Base-by-base conservation (phyloP, 2,888 invertebrate genomes). In the Trichacis sp. region DNA sequence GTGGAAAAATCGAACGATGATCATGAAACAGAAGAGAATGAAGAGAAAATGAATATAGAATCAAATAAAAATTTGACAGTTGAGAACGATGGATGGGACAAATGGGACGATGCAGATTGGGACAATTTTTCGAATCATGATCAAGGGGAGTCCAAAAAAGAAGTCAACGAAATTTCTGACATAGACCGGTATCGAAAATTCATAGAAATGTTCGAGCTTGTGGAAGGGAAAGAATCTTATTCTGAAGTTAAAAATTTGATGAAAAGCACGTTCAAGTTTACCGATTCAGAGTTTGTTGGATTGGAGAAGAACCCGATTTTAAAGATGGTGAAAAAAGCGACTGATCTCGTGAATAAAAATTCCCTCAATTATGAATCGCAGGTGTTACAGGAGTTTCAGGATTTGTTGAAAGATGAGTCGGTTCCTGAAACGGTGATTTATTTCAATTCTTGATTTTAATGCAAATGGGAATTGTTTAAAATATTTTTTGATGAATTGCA, bases 21-120 rank as follows among this genome's bases (percentile, higher is more conserved):
- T 36, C 15, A 36, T 49, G 29, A 40, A 40, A 40, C 30, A 19
- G 8, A 45, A 45, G 20, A 45, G 3, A 5, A n/a, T 18, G n/a
- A 45, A 45, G 45, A 52, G 17, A 6, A 12, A 48, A 55, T 18
- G n/a, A n/a, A n/a, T n/a, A n/a, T n/a, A n/a, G n/a, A 12, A 14
- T 14, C 15, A 33, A 8, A 38, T 47, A 54, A 11, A 40, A 51
- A 50, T 20, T 33, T 50, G 45, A 24, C 11, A 18, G 38, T 43
- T 9, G 57, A 63, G 30, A 56, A 56, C 18, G 66, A 69, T 33
- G 64, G 57, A n/a, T 70, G 70, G 69, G 57, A 63, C 14, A 49
- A 74, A 50, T 79, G 74, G 80, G 76, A 72, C 29, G 77, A 81
- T 14, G 61, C 60, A 8, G 75, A 77, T 29, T 81, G 82, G 81